phyloP scores from a whole-genome alignment of 2,888 invertebrate genomes.

The Onchidella celtica region DNA sequence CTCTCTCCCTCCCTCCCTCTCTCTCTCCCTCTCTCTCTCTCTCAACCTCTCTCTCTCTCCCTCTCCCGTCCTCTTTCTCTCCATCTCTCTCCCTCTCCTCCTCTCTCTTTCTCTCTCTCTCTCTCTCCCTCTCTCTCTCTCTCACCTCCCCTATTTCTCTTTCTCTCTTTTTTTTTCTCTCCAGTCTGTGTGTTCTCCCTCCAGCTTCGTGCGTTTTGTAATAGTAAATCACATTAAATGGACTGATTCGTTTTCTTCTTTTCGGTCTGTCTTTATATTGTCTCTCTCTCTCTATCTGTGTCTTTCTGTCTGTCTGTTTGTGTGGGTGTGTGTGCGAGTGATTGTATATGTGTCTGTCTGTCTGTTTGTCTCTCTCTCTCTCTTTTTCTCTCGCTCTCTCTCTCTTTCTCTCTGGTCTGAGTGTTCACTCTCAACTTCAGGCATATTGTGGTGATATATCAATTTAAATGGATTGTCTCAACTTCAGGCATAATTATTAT shows the following conservation, averaged over 20 bases:
- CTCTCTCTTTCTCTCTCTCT: neutral
- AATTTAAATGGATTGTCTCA: too few relatives aligned
- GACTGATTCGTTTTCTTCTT: neutral
- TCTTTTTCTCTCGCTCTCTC: neutral
- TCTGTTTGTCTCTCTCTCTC: neutral
- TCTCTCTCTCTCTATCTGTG: neutral
- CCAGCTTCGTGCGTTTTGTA: too few relatives aligned
- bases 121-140: neutral
- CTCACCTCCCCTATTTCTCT: neutral
- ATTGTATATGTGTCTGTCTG: neutral
- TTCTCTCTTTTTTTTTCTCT: neutral
- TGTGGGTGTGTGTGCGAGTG: neutral
- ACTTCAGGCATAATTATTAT: too few relatives aligned
- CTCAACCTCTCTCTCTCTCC: neutral
- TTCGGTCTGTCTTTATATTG: neutral
- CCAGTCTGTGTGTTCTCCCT: neutral
- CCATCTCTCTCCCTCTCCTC: neutral
- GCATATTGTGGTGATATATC: too few relatives aligned
- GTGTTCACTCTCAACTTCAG: too few relatives aligned
- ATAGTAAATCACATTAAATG: too few relatives aligned
- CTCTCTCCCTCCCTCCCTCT: neutral
- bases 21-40: neutral
- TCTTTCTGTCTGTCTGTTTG: neutral
- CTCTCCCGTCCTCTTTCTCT: neutral
- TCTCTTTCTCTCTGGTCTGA: too few relatives aligned